Evolutionary conservation across 2,113 vertebrate genomes (phyloP), one percentile per base, ranked within the genome.

Genomic region (Eubucco bourcierii): DNA sequence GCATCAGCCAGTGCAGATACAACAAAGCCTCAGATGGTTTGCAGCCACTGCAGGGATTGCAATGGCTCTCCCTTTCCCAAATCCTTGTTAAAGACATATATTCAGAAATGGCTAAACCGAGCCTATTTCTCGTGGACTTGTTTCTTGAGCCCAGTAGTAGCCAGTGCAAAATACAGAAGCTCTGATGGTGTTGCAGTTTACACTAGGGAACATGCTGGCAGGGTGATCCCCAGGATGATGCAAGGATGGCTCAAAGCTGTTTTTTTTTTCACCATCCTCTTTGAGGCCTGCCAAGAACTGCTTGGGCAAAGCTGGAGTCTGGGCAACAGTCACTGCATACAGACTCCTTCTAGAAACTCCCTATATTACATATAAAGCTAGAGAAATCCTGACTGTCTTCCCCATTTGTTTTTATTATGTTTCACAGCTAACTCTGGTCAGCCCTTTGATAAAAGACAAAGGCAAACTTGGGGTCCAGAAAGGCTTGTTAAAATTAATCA

Each of bases 171-270:
- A 92, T 78, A 86, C 87, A 90, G 95, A 84, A 94, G 87, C 84
- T 76, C 58, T 91, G 79, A 46, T 88, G 71, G 79, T 94, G 80
- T 78, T 94, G 52, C 44, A 83, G 33, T 87, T 96, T 94, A 90
- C 81, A 55, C 37, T 12, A 34, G 94, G 87, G 89, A 92, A 47
- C 27, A 12, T 2, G 5, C 39, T 95, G 94, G 72, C 94, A 91
- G 68, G 68, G 53, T 85, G 79, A 78, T 68, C 23, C 60, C 31
- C 31, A 24, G 81, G 72, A 94, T 94, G 93, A 92, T 88, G 94
- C 90, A 95, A 94, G 82, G 91, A 88, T 74, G 61, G 87, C 75
- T 90, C 89, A 90, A 90, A 92, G 68, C 93, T 94, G 87, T 61
- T 58, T 89, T 46, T 37, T 37, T 46, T 95, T 95, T 93, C 84